These are phyloP conservation scores for Caenorhabditis remanei DNA, from an alignment of 1,140 invertebrate species.

Conservation along the genomic window DNA sequence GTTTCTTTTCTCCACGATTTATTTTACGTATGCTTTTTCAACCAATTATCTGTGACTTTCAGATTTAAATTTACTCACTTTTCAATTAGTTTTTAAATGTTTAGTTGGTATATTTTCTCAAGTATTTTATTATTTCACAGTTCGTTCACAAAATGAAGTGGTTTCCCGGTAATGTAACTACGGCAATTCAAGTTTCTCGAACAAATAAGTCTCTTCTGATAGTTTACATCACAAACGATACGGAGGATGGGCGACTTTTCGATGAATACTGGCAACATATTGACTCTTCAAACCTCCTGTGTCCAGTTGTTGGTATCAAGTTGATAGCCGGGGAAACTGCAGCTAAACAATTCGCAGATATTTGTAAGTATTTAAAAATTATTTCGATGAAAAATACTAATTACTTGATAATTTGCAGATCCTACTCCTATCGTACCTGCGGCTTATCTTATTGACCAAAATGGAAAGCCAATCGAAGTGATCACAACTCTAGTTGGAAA, in stretches of 20 bases:
- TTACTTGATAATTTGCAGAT: not conserved
- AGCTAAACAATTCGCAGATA: not conserved
- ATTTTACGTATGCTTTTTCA: not conserved
- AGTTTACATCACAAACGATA: conserved; percentile 24
- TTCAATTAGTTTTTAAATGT: too few relatives aligned
- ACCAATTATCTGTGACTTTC: not conserved
- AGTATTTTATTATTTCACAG: not conserved
- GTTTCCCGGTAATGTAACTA: conserved; percentile 11
- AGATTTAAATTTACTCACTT: too few relatives aligned
- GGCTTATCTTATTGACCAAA: conserved; percentile 18
- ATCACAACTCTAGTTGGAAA: conserved; percentile 1
- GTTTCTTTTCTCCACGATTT: not conserved
- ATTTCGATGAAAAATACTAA: not conserved
- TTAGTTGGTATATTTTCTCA: too few relatives aligned
- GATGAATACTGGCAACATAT: conserved; percentile 1
- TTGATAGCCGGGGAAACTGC: not conserved
- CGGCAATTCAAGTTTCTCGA: conserved; percentile 15
- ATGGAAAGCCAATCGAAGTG: conserved; percentile 28
- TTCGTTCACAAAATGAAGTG: conserved; percentile 34
- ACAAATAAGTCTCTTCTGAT: conserved; percentile 3
- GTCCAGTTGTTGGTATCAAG: conserved; percentile 23
- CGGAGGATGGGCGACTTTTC: conserved; percentile 10
- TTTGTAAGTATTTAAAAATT: not conserved
- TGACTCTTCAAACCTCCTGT: conserved; percentile 18
- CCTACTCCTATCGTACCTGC: conserved; percentile 25